phyloP scores from a whole-genome alignment of 2,113 vertebrate species.

The Microtus pennsylvanicus region DNA sequence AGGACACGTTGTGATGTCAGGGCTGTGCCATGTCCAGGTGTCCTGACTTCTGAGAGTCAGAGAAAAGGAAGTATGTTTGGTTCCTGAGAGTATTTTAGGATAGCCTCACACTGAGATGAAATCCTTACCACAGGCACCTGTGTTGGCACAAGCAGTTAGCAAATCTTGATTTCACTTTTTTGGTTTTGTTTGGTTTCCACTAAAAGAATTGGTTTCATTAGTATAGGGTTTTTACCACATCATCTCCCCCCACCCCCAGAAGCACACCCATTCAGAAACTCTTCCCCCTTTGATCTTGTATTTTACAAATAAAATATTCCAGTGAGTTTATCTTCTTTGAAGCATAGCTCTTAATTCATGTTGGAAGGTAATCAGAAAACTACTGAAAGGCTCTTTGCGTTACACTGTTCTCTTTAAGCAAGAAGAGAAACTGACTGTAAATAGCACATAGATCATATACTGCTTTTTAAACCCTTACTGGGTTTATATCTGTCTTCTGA shows the following conservation, averaged over 20 bases:
- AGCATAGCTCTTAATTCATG: background rate
- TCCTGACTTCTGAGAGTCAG: background rate
- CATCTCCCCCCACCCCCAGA: background rate
- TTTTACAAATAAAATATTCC: slow-evolving; percentile 43
- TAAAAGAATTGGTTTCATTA: background rate
- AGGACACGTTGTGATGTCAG: background rate
- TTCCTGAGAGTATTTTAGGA: background rate
- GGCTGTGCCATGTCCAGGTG: background rate
- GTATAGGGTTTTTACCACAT: background rate
- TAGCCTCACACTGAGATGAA: background rate
- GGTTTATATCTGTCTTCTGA: slow-evolving; percentile 31
- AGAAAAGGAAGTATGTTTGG: background rate
- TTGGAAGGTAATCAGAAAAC: background rate
- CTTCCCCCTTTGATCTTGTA: background rate
- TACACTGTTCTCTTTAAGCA: background rate
- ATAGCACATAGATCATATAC: background rate
- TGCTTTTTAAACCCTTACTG: background rate
- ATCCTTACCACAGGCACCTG: background rate
- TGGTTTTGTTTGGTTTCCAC: background rate
- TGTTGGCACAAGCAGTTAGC: slow-evolving; percentile 13
- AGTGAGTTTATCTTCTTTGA: slow-evolving; percentile 33
- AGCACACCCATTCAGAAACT: background rate
- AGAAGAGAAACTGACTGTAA: slow-evolving; percentile 13
- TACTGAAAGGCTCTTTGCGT: background rate
- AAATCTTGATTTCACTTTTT: slow-evolving; percentile 32